A percentile compares a stretch with the other conserved stretches of the same genome.
Conservation (phyloP, 2,888 invertebrate genomes). For the Cheilosia variabilis region DNA sequence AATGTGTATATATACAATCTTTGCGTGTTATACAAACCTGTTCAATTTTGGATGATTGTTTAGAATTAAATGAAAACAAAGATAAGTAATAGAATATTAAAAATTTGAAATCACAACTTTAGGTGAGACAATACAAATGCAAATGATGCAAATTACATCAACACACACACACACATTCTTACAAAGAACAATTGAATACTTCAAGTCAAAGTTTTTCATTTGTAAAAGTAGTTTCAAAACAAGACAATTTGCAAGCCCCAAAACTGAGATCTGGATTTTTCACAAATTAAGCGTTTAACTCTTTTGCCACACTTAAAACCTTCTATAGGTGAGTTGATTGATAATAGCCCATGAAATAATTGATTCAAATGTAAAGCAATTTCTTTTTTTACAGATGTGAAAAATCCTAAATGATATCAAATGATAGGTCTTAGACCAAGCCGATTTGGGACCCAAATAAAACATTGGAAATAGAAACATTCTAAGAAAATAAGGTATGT, state of each 20-base stretch:
- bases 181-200: slow-evolving; percentile 36
- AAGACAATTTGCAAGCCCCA: neutral
- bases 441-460: slow-evolving; percentile 30
- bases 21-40: slow-evolving; percentile 74
- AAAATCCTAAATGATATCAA: slow-evolving; percentile 12
- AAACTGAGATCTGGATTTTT: slow-evolving; percentile 31
- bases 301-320: neutral
- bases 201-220: slow-evolving; percentile 26
- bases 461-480: slow-evolving; percentile 22
- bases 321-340: slow-evolving; percentile 40
- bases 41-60: slow-evolving; percentile 76
- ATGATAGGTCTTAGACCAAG: slow-evolving; percentile 18
- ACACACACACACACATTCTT: slow-evolving; percentile 38
- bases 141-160: slow-evolving; percentile 59
- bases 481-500: slow-evolving; percentile 47
- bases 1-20: slow-evolving; percentile 70
- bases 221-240: slow-evolving; percentile 23
- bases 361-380: neutral
- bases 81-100: slow-evolving; percentile 36
- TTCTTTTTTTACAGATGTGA: slow-evolving; percentile 46
- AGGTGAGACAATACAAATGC: slow-evolving; percentile 75
- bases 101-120: slow-evolving; percentile 62
- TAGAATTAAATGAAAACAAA: slow-evolving; percentile 50
- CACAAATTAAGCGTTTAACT: slow-evolving; percentile 20
- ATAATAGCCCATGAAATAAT: neutral